Evolutionary conservation across 2,888 invertebrate species (phyloP).

Genomic region (Lasius fuliginosus): DNA sequence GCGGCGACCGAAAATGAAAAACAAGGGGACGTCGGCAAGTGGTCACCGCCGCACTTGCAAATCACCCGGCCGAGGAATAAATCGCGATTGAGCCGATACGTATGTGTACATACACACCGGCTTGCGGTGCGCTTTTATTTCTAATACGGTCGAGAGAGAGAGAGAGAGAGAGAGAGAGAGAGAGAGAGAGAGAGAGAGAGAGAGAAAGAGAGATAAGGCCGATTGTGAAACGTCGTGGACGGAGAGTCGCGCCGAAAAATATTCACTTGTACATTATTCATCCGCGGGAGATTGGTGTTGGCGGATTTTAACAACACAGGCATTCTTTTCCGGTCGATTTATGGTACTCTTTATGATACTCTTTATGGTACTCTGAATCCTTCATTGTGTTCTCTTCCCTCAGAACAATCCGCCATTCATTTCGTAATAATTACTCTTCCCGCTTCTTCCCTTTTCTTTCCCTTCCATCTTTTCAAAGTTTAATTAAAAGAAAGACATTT

Average conservation of each 20-base stretch:
- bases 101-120: not conserved
- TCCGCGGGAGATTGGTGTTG: not conserved
- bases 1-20: conserved; percentile 61
- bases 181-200: not conserved
- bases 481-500: conserved; percentile 42
- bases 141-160: not conserved
- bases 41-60: conserved; percentile 58
- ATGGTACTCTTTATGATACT: conserved; percentile 20
- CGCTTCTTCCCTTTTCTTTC: not conserved
- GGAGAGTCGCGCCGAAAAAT: not conserved
- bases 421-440: conserved; percentile 29
- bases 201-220: conserved; percentile 9
- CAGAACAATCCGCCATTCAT: conserved; percentile 17
- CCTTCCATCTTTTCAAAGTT: conserved; percentile 21
- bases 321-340: not conserved
- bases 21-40: conserved; percentile 54
- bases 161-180: no score
- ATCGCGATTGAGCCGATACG: conserved; percentile 43
- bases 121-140: not conserved
- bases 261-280: conserved; percentile 34
- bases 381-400: not conserved
- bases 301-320: conserved; percentile 5
- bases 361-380: not conserved
- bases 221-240: conserved; percentile 15
- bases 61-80: conserved; percentile 58